Base-by-base conservation (phyloP, 2,113 vertebrate genomes). In the Tupaia tana region DNA sequence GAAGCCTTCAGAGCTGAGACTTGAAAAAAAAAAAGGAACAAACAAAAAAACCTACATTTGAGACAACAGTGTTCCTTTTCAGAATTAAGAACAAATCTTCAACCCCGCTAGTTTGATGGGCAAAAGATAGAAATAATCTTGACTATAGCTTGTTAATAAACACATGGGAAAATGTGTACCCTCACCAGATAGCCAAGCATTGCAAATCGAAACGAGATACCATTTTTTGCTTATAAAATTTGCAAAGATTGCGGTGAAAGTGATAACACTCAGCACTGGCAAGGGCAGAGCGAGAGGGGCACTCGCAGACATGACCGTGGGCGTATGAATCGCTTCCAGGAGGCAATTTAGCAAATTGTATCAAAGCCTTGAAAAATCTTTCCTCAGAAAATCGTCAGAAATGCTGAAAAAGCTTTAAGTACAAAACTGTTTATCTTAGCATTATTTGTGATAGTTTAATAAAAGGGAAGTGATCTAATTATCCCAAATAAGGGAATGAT, bases 291-390 rank as follows among this genome's bases (percentile, higher is more conserved):
- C 11, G 89, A 80, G 83, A 34, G 1, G 61, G 6, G 6, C 24
- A 2, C 70, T 70, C 82, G 67, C 94, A 71, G 85, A 75, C 22
- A 3, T 43, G 2, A 29, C 59, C 0, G 9, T 34, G 63, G 73
- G 69, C 83, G 67, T 3, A 27, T 24, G 59, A 81, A 85, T 80
- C 31, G 58, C 93, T 90, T 96, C 88, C 87, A 77, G 89, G 75
- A 96, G 80, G 75, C 85, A 92, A 81, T 87, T 94, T 84, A 94
- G 93, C 81, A 94, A 96, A 96, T 85, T 94, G n/a, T 64, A 64
- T 73, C 82, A 93, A 95, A 89, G 80, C 54, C 74, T 93, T 88
- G 58, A 80, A 80, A 91, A 94, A 71, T 66, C 61, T 75, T 63
- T 96, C 73, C 84, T 71, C 43, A 25, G 80, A 91, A 93, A 89